A percentile compares a stretch with the other conserved stretches of the same genome.
Conservation (phyloP, 2,888 invertebrate species). For the Drosophila falleni region DNA sequence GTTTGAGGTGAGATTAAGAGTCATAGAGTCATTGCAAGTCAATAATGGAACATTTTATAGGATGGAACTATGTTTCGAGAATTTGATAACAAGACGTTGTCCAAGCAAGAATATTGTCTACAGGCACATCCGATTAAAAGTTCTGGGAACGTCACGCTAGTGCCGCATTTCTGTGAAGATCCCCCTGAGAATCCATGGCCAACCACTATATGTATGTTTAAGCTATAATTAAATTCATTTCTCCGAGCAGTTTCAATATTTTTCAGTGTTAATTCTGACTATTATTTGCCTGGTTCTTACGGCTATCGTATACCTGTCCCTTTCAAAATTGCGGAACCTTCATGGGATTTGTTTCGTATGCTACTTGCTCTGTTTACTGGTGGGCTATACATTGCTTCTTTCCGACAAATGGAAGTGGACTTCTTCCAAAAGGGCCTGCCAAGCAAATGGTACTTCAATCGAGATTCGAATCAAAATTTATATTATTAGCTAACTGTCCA, state of each 20-base stretch:
- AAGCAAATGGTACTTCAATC: slow-evolving; percentile 13
- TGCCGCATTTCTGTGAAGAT: slow-evolving; percentile 32
- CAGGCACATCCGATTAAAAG: slow-evolving; percentile 19
- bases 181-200: background rate
- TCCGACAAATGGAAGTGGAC: background rate
- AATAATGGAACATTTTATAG: slow-evolving; percentile 13
- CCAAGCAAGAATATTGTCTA: slow-evolving; percentile 46
- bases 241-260: background rate
- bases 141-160: background rate
- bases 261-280: slow-evolving; percentile 89
- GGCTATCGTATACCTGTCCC: slow-evolving; percentile 81
- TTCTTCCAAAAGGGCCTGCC: background rate
- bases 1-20: slow-evolving; percentile 34
- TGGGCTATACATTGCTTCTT: slow-evolving; percentile 25
- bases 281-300: slow-evolving; percentile 90
- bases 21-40: background rate
- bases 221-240: background rate
- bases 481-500: background rate
- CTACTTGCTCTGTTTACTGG: slow-evolving; percentile 30
- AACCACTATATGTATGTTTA: slow-evolving; percentile 9
- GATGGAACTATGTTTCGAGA: slow-evolving; percentile 22
- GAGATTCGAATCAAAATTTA: background rate
- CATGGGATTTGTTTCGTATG: slow-evolving; percentile 39
- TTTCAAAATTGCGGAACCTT: slow-evolving; percentile 32
- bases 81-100: background rate